Evolutionary conservation across 1,140 invertebrate species (phyloP).

Genomic region (Dolichoris vasculosae): DNA sequence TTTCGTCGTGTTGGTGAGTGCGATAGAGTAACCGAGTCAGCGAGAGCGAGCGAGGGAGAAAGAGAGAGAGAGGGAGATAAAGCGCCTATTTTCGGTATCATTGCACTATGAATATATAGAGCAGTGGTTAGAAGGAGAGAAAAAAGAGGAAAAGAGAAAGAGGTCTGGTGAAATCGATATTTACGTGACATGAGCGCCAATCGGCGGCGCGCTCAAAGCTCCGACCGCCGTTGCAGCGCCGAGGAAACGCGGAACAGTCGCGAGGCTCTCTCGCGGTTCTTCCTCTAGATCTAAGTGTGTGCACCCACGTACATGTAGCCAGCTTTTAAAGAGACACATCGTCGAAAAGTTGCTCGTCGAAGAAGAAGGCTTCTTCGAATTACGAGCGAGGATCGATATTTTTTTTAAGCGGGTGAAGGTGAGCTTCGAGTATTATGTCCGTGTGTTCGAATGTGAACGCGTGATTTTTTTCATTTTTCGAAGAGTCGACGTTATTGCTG

Average conservation of each 20-base stretch:
- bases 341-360: not conserved
- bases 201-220: not conserved
- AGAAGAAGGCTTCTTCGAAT: not conserved
- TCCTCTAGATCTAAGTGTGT: not conserved
- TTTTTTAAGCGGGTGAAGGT: conserved; percentile 21
- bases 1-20: not conserved
- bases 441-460: not conserved
- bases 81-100: not conserved
- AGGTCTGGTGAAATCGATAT: conserved; percentile 22
- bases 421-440: conserved; percentile 20
- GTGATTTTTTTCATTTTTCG: not conserved
- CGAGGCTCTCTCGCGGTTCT: not conserved
- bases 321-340: not conserved
- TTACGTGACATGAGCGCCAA: not conserved
- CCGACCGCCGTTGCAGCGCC: not conserved
- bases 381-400: conserved; percentile 13
- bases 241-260: not conserved
- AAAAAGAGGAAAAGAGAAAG: not conserved
- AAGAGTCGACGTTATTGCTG: too few species aligned
- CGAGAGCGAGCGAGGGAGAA: too few species aligned
- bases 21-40: too few species aligned
- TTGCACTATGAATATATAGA: not conserved
- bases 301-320: not conserved
- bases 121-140: not conserved
- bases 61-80: not conserved